Conservation (phyloP, 2,888 invertebrate genomes). For the Metalampra italica region DNA sequence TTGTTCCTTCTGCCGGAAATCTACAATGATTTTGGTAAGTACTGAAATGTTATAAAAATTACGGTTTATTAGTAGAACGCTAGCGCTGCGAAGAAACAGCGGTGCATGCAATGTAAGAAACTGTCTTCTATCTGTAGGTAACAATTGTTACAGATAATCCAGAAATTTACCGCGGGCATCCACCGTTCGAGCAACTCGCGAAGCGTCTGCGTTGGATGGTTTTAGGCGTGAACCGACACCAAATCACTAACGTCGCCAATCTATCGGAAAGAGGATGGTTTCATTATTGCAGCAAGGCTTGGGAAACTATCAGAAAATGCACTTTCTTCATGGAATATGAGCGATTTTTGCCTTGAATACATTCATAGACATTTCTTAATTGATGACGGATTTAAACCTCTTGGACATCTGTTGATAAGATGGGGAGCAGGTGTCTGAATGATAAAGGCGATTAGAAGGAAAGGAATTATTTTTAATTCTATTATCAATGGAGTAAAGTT, state of each 20-base stretch:
- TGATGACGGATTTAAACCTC: background rate
- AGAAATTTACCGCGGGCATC: slow-evolving; percentile 79
- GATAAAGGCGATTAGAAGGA: slow-evolving; percentile 30
- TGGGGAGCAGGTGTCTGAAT: slow-evolving; percentile 37
- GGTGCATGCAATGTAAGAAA: too few species aligned
- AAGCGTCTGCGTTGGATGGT: slow-evolving; percentile 83
- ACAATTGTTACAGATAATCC: slow-evolving; percentile 59
- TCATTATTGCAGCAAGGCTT: slow-evolving; percentile 88
- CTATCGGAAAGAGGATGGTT: slow-evolving; percentile 91
- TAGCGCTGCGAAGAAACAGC: too few species aligned
- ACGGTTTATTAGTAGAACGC: too few species aligned
- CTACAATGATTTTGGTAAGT: slow-evolving; percentile 64
- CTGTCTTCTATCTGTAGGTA: too few species aligned
- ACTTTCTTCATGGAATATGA: slow-evolving; percentile 91
- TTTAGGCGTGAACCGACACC: slow-evolving; percentile 82
- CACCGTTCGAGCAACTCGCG: slow-evolving; percentile 81
- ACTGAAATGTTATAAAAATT: background rate
- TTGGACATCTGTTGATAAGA: slow-evolving; percentile 22
- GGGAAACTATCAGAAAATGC: slow-evolving; percentile 91
- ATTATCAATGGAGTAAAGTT: slow-evolving; percentile 17
- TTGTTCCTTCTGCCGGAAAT: slow-evolving; percentile 83
- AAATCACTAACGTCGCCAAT: slow-evolving; percentile 83
- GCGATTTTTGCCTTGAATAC: slow-evolving; percentile 81
- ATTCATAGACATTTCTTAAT: background rate
- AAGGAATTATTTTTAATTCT: slow-evolving; percentile 29